A percentile compares a stretch with the other conserved stretches of the same genome.
Conservation (phyloP, 2,113 vertebrate species). For the Eptatretus burgeri region DNA sequence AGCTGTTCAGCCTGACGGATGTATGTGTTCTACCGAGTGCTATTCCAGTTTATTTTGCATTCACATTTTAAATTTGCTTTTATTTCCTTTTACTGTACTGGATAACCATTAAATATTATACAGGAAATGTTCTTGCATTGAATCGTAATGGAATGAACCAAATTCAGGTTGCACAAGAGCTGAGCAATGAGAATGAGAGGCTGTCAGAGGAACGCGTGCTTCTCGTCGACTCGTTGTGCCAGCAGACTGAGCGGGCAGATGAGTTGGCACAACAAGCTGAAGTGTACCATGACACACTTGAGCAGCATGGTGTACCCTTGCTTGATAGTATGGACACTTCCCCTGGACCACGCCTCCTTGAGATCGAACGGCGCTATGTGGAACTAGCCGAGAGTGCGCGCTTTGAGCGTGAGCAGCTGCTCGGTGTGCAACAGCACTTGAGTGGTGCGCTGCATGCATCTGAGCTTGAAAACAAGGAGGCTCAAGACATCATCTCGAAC, state of each 20-base stretch:
- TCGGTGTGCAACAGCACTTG: constrained; percentile 73
- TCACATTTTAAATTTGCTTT: no score
- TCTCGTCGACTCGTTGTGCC: constrained; percentile 72
- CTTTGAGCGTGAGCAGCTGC: constrained; percentile 62
- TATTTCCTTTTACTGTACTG: no score
- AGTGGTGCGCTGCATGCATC: constrained; percentile 85
- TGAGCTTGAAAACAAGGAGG: constrained; percentile 72
- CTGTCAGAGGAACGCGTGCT: constrained; percentile 67
- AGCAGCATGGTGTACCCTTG: constrained; percentile 48
- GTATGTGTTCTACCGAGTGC: no score
- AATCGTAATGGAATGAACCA: no score
- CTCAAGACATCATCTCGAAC: constrained; percentile 52
- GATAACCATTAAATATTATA: no score
- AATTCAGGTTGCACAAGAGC: constrained; percentile 39
- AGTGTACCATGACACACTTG: constrained; percentile 45
- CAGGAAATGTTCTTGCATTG: no score
- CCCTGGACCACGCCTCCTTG: constrained; percentile 52
- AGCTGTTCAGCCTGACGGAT: no score
- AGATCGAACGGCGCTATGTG: constrained; percentile 59
- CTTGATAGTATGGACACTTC: constrained; percentile 55
- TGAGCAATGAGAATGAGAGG: constrained; percentile 70
- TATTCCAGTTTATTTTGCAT: no score
- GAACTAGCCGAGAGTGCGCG: constrained; percentile 55
- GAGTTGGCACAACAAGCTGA: constrained; percentile 54
- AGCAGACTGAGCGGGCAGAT: constrained; percentile 64